Evolutionary conservation across 37 sponge, comb jelly and placozoan genomes (phyloP).

Genomic region (Geodia barretti): DNA sequence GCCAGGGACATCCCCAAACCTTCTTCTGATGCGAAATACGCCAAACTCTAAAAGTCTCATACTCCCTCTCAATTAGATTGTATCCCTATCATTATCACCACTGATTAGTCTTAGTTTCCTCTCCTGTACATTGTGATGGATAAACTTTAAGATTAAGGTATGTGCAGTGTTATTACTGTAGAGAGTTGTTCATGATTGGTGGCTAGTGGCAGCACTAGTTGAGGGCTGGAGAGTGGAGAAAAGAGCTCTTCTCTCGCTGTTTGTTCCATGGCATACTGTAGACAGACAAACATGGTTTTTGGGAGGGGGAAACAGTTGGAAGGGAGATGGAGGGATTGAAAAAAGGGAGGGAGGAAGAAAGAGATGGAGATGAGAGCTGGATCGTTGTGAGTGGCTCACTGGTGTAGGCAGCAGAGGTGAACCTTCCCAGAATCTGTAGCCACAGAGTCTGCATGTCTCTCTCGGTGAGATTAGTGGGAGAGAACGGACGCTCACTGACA

Average conservation of each 20-base stretch:
- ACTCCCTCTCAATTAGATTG: too few relatives aligned
- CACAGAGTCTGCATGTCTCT: slow-evolving; percentile 14
- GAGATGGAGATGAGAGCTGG: neutral
- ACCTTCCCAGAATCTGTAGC: slow-evolving; percentile 8
- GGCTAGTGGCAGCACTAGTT: neutral
- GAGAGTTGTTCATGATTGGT: neutral
- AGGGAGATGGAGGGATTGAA: neutral
- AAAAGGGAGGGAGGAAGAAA: too few relatives aligned
- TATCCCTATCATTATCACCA: too few relatives aligned
- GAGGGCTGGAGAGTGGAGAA: neutral
- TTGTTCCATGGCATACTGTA: slow-evolving; percentile 15
- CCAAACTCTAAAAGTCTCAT: slow-evolving; percentile 36
- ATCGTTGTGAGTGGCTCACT: slow-evolving; percentile 1
- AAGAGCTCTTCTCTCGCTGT: neutral
- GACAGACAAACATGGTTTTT: too few relatives aligned
- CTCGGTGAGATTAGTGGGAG: slow-evolving; percentile 10
- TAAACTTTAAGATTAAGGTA: neutral
- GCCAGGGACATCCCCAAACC: slow-evolving; percentile 53
- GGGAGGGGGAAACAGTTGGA: neutral
- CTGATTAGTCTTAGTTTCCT: too few relatives aligned
- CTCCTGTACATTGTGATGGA: neutral
- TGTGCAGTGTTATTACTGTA: neutral
- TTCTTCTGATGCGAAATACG: slow-evolving; percentile 24
- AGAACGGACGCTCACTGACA: neutral
- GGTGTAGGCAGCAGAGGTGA: slow-evolving; percentile 15